Percentiles rank a stretch among this genome's conserved stretches.
Conservation (phyloP, 2,797 vertebrate species). For the Momotus momota region DNA sequence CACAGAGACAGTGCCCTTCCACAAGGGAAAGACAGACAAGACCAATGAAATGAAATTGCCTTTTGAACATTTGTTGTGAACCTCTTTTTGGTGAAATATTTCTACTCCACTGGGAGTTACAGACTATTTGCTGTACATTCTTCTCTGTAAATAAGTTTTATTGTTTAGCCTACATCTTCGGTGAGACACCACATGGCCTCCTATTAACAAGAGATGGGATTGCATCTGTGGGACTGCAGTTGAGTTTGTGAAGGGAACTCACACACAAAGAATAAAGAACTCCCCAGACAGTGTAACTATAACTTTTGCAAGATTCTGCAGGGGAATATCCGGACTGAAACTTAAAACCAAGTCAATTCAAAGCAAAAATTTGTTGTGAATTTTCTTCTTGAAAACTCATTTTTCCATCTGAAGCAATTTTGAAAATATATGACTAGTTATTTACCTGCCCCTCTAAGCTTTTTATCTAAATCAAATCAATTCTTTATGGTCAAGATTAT, state of each 20-base stretch:
- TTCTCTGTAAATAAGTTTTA: slow-evolving; percentile 6
- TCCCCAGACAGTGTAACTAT: background rate
- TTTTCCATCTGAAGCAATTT: background rate
- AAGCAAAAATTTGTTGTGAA: background rate
- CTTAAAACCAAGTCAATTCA: background rate
- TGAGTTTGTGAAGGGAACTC: background rate
- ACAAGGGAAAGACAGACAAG: background rate
- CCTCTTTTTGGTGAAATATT: slow-evolving; percentile 2
- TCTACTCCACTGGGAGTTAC: background rate
- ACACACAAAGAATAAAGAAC: background rate
- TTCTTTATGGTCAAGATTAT: background rate
- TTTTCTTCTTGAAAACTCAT: background rate
- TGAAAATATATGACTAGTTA: background rate
- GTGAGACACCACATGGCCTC: background rate
- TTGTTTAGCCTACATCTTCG: background rate
- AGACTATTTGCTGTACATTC: background rate
- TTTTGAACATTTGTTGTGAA: background rate
- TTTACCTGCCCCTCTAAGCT: background rate
- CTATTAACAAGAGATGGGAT: background rate
- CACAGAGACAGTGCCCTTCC: background rate
- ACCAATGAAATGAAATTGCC: background rate
- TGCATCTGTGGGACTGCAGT: background rate
- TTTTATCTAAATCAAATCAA: background rate
- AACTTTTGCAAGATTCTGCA: background rate
- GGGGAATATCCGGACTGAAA: background rate